Percentiles rank a stretch among this genome's conserved stretches.
Conservation (phyloP, 2,797 vertebrate genomes). For the Oryzias sinensis region DNA sequence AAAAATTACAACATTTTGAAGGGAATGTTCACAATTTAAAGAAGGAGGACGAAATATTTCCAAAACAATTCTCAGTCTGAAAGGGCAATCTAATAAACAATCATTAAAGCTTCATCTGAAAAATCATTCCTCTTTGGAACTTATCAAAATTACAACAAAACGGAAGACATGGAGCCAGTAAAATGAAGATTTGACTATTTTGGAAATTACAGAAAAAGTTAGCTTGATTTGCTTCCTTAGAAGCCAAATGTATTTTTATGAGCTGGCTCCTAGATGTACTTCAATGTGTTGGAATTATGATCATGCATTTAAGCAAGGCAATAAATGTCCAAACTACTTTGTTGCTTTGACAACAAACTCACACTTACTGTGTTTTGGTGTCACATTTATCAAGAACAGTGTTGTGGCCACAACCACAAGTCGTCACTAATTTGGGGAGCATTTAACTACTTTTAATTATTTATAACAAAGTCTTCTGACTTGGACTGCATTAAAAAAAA, state of each 20-base stretch:
- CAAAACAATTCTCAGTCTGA: neutral
- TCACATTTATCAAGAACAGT: conserved; percentile 28
- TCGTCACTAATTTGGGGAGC: conserved; percentile 6
- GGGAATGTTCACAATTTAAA: neutral
- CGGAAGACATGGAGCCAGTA: conserved; percentile 21
- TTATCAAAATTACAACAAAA: conserved; percentile 32
- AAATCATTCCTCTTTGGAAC: conserved; percentile 31
- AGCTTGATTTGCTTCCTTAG: conserved; percentile 11
- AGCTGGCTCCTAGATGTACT: conserved; percentile 2
- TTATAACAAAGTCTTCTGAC: conserved; percentile 27
- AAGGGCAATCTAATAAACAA: conserved; percentile 13
- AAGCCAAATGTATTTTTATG: conserved; percentile 17
- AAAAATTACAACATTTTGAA: neutral
- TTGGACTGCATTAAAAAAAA: conserved; percentile 21
- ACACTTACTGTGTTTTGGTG: conserved; percentile 16
- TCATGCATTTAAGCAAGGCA: conserved; percentile 15
- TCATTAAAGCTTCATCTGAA: conserved; percentile 12
- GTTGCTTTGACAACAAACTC: conserved; percentile 14
- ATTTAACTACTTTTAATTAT: conserved; percentile 23
- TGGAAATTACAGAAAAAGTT: conserved; percentile 26
- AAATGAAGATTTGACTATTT: conserved; percentile 27
- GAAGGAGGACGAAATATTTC: neutral
- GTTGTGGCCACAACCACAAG: conserved; percentile 16
- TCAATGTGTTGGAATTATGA: conserved; percentile 11
- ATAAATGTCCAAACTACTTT: conserved; percentile 16